phyloP scores from a whole-genome alignment of 2,888 invertebrate genomes.

The Eupithecia subfuscata region DNA sequence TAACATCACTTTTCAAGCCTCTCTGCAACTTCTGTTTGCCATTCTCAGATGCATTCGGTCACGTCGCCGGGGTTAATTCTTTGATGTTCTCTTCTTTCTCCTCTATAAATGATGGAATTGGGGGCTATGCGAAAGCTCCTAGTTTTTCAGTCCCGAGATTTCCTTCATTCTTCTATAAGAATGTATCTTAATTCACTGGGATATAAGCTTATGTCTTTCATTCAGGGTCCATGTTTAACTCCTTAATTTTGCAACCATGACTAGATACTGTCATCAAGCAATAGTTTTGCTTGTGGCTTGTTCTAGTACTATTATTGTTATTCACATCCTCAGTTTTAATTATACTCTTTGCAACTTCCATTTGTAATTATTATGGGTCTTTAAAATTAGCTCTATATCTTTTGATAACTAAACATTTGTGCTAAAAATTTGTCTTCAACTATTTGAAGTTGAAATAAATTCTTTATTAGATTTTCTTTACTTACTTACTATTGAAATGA shows the following conservation, averaged over 20 bases:
- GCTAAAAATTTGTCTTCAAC: background rate
- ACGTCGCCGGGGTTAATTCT: background rate
- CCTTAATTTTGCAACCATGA: background rate
- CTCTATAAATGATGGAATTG: background rate
- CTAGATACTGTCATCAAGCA: background rate
- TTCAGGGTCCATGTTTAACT: background rate
- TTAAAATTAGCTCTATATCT: background rate
- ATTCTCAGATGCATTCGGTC: too few species aligned
- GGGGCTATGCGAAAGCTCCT: background rate
- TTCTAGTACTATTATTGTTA: background rate
- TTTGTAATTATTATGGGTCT: background rate
- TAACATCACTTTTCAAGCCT: background rate
- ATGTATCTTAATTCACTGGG: too few species aligned
- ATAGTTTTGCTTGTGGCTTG: background rate
- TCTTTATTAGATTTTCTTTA: background rate
- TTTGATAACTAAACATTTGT: too few species aligned
- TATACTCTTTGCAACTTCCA: background rate
- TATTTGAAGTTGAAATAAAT: background rate
- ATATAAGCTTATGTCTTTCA: background rate
- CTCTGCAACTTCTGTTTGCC: background rate
- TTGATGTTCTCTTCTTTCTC: background rate
- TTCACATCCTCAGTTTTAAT: background rate
- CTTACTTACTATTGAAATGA: background rate
- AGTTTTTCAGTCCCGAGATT: background rate
- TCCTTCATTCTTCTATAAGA: background rate